Evolutionary conservation across 2,797 vertebrate genomes (phyloP), one percentile per base, ranked within the genome.

Genomic region (Clarias laeviceps): DNA sequence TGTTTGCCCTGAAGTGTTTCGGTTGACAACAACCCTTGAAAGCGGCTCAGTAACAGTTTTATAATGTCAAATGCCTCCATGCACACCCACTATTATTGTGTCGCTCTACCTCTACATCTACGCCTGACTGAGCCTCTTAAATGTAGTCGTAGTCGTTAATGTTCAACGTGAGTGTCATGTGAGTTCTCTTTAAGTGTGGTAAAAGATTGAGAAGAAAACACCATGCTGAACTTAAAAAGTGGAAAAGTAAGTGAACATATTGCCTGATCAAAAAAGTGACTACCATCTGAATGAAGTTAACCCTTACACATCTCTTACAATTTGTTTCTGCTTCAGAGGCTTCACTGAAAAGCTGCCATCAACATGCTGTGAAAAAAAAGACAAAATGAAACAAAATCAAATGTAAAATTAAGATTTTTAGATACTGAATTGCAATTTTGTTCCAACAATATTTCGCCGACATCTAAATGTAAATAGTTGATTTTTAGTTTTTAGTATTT

Each of bases 311-410:
- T 84, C 78, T 88, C 81, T 79, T 85, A 91, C 91, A 70, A 83
- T 90, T 84, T 91, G 95, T 82, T 96, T 96, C 89, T 91, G 91
- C 88, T 92, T 90, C 59, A 90, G 62, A 77, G 90, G 91, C 61
- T 91, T 91, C 73, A 90, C 89, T 72, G 91, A 92, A 87, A 91
- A 90, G 87, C 89, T 89, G 84, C 90, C 88, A 84, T 91, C 93
- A 84, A 92, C 91, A 84, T 92, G 91, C 89, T 93, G 91, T 91
- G 24, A 78, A 82, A 66, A 6, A 22, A 72, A 74, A 62, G 27
- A 64, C 32, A 59, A 12, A 50, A 50, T 50, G 0, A 72, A n/a
- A 15, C 24, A 6, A 45, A 45, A 45, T 76, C 15, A 62, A 57
- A 27, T 62, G 18, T 29, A 14, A 59, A 37, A 61, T 4, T 5